Evolutionary conservation across 1,140 invertebrate species (phyloP), one percentile per base, ranked within the genome.

Genomic region (Schlechtendalia chinensis): DNA sequence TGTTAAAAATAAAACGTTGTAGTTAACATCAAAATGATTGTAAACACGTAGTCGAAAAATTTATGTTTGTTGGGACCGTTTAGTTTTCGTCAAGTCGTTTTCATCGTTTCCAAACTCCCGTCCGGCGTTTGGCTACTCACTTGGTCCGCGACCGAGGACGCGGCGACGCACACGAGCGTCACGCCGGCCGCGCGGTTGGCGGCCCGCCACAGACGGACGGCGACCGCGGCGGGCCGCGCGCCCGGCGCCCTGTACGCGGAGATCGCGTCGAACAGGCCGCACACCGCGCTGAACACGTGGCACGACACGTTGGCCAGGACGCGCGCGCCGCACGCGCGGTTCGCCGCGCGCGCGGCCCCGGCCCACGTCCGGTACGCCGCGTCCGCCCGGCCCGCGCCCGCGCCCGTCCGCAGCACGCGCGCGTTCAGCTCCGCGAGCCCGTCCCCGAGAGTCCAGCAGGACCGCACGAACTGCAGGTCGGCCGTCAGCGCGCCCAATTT

Each of bases 221-320:
- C 27, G 19, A 63, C 61, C n/a, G 69, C 19, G 0, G 53, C 19
- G 6, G 47, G 22, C 5, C 61, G 45, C 10, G 72, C 45, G 14
- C 75, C 65, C 3, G 53, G 27, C 16, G 32, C 27, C 27, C 69
- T 77, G 19, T 77, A 69, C 6, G 72, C 72, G 17, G 81, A 81
- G 14, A 81, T 65, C 47, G 61, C 69, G 22, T 56, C 58, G 22
- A 81, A 81, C 22, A 81, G 53, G n/a, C 59, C 81, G 22, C 72
- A 75, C 16, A 81, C 53, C 17, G 81, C 69, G 39, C 79, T 81
- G 39, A 81, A 81, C 61, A 81, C 56, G 50, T 75, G 67, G 45
- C 72, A 74, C 5, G 11, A 22, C 12, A 59, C 1, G 32, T 81
- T 81, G 4, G 77, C 24, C 47, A 75, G 4, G 14, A 81, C 58